Evolutionary conservation across 1,140 invertebrate species (phyloP).

Genomic region (Papilio polytes): DNA sequence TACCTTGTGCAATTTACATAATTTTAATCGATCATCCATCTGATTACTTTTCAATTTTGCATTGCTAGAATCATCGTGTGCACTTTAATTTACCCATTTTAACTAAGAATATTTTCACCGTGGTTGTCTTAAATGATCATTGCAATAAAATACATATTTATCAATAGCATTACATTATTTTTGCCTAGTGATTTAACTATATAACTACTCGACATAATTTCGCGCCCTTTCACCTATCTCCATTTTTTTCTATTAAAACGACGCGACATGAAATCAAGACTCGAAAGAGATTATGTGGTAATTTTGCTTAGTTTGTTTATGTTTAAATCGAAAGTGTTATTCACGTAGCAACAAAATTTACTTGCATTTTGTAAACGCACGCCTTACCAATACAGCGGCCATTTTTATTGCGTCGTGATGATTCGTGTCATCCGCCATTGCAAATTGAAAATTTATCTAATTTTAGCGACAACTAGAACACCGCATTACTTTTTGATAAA

Average conservation of each 20-base stretch:
- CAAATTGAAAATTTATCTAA: conserved; percentile 68
- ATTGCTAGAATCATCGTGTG: conserved; percentile 23
- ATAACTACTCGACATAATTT: conserved; percentile 70
- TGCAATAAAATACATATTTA: conserved; percentile 40
- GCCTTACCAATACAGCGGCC: conserved; percentile 83
- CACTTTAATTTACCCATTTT: background rate
- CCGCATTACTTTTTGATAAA: conserved; percentile 54
- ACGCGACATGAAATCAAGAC: background rate
- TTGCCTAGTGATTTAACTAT: conserved; percentile 43
- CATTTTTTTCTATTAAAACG: conserved; percentile 36
- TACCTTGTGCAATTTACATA: conserved; percentile 24
- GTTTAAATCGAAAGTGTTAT: conserved; percentile 25
- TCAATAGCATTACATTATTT: background rate
- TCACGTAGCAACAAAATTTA: conserved; percentile 51
- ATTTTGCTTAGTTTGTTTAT: conserved; percentile 23
- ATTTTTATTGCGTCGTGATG: conserved; percentile 83
- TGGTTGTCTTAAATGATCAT: background rate
- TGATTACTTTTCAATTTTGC: conserved; percentile 30
- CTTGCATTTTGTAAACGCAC: conserved; percentile 76
- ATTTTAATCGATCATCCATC: conserved; percentile 17
- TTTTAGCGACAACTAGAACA: conserved; percentile 61
- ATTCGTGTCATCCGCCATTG: conserved; percentile 84
- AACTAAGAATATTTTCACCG: background rate
- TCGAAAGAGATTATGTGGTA: background rate
- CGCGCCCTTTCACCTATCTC: conserved; percentile 78